A percentile compares a stretch with the other conserved stretches of the same genome.
Conservation (phyloP, 2,888 invertebrate genomes). For the Pasiphila rectangulata region DNA sequence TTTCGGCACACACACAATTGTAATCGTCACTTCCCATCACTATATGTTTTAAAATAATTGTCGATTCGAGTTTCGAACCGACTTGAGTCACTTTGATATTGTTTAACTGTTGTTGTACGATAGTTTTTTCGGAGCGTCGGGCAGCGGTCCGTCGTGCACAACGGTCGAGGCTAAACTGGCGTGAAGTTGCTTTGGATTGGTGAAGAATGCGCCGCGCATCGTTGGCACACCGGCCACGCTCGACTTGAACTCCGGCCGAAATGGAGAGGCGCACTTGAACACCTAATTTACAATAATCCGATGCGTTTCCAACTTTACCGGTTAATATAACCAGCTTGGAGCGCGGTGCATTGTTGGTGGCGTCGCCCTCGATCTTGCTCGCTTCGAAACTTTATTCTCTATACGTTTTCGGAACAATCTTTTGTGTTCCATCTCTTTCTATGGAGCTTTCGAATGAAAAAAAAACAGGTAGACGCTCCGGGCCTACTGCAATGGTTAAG, state of each 20-base stretch:
- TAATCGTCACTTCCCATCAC: slow-evolving; percentile 62
- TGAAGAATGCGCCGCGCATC: slow-evolving; percentile 79
- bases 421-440: slow-evolving; percentile 59
- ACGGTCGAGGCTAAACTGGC: slow-evolving; percentile 70
- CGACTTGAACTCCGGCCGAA: slow-evolving; percentile 59
- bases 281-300: slow-evolving; percentile 53
- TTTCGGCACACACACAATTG: slow-evolving; percentile 37
- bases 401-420: slow-evolving; percentile 65
- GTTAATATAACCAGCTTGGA: slow-evolving; percentile 75
- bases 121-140: slow-evolving; percentile 56
- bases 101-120: slow-evolving; percentile 71
- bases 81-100: slow-evolving; percentile 62
- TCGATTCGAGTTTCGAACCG: slow-evolving; percentile 47
- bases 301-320: slow-evolving; percentile 52
- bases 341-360: slow-evolving; percentile 75
- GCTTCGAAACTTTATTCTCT: slow-evolving; percentile 61
- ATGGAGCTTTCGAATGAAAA: slow-evolving; percentile 54
- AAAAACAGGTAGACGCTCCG: slow-evolving; percentile 71
- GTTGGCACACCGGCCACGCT: slow-evolving; percentile 75
- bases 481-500: slow-evolving; percentile 51
- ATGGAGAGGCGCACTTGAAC: slow-evolving; percentile 54
- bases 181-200: slow-evolving; percentile 74
- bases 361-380: slow-evolving; percentile 73
- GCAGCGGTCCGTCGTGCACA: slow-evolving; percentile 58
- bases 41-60: slow-evolving; percentile 37